Percentiles rank a stretch among this genome's conserved stretches.
Conservation (phyloP, 2,113 vertebrate genomes). For the Lanius collurio region DNA sequence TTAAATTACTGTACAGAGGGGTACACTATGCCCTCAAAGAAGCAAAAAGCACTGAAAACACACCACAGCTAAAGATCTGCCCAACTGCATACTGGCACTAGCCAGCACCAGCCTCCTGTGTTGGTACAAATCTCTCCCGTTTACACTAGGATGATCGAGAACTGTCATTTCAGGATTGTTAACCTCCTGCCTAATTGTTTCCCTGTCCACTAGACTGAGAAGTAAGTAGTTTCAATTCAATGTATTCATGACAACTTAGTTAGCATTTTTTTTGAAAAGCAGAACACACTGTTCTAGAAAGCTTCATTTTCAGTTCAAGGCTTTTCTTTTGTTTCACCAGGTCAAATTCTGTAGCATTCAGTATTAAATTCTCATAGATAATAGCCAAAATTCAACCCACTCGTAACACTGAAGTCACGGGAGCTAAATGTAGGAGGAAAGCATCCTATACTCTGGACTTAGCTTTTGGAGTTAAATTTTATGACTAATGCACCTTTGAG, state of each 20-base stretch:
- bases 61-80: background rate
- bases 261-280: conserved; percentile 36
- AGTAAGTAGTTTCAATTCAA: conserved; percentile 27
- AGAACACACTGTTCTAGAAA: conserved; percentile 10
- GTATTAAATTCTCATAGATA: background rate
- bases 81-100: background rate
- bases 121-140: background rate
- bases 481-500: background rate
- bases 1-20: background rate
- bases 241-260: conserved; percentile 31
- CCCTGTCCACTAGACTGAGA: conserved; percentile 36
- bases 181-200: conserved; percentile 29
- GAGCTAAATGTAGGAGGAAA: background rate
- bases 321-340: conserved; percentile 2
- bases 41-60: background rate
- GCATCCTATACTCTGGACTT: background rate
- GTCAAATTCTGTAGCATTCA: background rate
- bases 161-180: background rate
- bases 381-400: background rate
- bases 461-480: background rate
- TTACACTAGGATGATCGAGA: conserved; percentile 1
- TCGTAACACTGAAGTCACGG: background rate
- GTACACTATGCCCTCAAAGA: background rate
- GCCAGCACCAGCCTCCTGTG: background rate
- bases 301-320: background rate